Evolutionary conservation across 2,797 vertebrate species (phyloP), one percentile per base, ranked within the genome.

Genomic region (Helostoma temminkii): DNA sequence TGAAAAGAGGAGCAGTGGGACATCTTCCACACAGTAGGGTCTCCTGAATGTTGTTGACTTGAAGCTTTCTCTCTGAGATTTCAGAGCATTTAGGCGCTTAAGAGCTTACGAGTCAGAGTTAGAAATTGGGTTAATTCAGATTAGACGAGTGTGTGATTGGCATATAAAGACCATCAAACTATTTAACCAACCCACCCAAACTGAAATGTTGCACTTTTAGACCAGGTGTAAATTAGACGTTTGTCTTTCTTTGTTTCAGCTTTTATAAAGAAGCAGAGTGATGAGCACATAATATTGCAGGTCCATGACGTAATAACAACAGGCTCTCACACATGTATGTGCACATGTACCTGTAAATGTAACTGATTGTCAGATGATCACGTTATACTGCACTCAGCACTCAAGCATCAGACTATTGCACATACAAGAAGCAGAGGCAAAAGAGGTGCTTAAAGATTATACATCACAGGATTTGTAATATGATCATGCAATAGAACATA

Each of bases 101-200:
- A 88, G 70, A 85, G 88, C 90, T 91, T 91, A 90, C 49, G 64
- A 57, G 81, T 82, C 83, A 73, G 76, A 82, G 78, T 81, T 65
- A 83, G 85, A 90, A 91, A 90, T 78, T 74, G 82, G 85, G 86
- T 91, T 92, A 90, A 89, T 91, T 90, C 82, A 91, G 89, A 90
- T 93, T 91, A 91, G 79, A 71, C 19, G 6, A 71, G 78, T 81
- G 46, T 63, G 63, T 28, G 59, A 66, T 71, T 53, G 66, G 60
- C 47, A 66, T 61, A 0, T 10, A 63, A 68, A 67, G 89, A 89
- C 90, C 91, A 85, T 85, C 76, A 8, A 56, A 39, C 42, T 71
- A 15, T 69, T 46, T 18, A 30, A 47, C 21, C 34, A 46, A 56
- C 59, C 66, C 71, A 42, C 56, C 71, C 67, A 42, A 53, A 50